Conservation (phyloP, 2,113 vertebrate genomes). For the Dipodomys stephensi region DNA sequence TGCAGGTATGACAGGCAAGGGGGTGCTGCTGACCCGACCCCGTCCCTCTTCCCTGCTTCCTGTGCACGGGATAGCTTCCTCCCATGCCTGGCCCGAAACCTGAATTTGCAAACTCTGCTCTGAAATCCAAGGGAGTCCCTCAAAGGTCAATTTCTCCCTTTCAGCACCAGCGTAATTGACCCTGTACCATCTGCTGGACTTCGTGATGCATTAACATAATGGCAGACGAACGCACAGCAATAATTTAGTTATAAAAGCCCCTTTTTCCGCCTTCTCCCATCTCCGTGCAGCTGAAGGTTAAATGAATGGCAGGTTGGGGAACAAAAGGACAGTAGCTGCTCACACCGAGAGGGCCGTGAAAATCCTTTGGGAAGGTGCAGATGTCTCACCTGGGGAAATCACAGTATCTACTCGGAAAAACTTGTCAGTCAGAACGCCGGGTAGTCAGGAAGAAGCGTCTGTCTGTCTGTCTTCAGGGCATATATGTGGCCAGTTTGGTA, state of each 20-base stretch:
- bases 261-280: slow-evolving; percentile 80
- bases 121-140: slow-evolving; percentile 82
- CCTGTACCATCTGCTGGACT: slow-evolving; percentile 88
- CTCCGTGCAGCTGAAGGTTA: slow-evolving; percentile 85
- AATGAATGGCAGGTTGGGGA: slow-evolving; percentile 80
- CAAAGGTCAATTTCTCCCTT: slow-evolving; percentile 87
- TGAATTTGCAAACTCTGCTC: slow-evolving; percentile 82
- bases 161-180: slow-evolving; percentile 84
- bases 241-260: slow-evolving; percentile 87
- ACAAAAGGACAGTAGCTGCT: slow-evolving; percentile 36
- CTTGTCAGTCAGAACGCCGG: neutral
- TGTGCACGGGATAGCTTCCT: slow-evolving; percentile 48
- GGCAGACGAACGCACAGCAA: slow-evolving; percentile 86
- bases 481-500: neutral
- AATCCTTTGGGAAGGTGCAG: neutral
- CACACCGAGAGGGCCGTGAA: neutral
- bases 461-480: neutral
- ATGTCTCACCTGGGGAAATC: neutral
- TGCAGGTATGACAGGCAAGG: slow-evolving; percentile 86
- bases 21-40: no score
- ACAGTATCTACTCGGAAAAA: neutral
- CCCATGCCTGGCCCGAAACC: slow-evolving; percentile 57
- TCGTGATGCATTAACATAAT: slow-evolving; percentile 87
- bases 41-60: neutral
- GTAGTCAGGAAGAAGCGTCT: neutral